phyloP scores from a whole-genome alignment of 1,140 invertebrate genomes.

The Rhagoletis pomonella region DNA sequence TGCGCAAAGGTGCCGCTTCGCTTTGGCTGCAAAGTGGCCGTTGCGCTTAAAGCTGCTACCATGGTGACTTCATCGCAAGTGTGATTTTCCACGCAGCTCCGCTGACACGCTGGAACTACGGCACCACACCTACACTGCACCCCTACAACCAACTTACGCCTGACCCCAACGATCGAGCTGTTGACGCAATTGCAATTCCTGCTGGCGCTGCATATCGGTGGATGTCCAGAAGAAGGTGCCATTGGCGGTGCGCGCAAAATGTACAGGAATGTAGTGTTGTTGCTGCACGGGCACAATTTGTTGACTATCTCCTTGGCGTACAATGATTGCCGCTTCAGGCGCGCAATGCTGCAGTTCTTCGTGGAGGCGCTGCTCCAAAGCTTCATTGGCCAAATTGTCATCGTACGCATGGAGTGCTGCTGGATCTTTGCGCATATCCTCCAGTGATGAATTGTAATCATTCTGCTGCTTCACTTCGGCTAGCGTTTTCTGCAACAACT shows the following conservation, averaged over 20 bases:
- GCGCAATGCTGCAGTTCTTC: constrained; percentile 78
- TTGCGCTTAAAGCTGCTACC: constrained; percentile 78
- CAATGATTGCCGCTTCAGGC: constrained; percentile 77
- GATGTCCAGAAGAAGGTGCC: constrained; percentile 83
- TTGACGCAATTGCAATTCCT: constrained; percentile 76
- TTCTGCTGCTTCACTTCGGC: constrained; percentile 68
- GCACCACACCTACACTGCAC: constrained; percentile 34
- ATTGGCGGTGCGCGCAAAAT: constrained; percentile 80
- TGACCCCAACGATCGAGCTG: constrained; percentile 80
- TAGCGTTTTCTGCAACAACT: constrained; percentile 73
- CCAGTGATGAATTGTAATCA: constrained; percentile 72
- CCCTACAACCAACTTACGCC: constrained; percentile 75
- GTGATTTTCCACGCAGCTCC: constrained; percentile 56
- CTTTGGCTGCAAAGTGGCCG: constrained; percentile 65
- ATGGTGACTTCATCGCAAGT: constrained; percentile 60
- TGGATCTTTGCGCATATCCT: constrained; percentile 74
- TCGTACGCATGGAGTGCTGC: constrained; percentile 70
- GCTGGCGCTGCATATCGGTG: constrained; percentile 72
- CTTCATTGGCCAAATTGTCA: constrained; percentile 80
- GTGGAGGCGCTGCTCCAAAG: constrained; percentile 78
- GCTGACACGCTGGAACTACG: constrained; percentile 55
- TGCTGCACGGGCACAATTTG: constrained; percentile 77
- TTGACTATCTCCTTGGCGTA: constrained; percentile 77
- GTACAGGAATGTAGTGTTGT: constrained; percentile 77
- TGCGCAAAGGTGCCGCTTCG: constrained; percentile 27